phyloP scores from a whole-genome alignment of 2,888 invertebrate species.

The Lithophane ornitopus region DNA sequence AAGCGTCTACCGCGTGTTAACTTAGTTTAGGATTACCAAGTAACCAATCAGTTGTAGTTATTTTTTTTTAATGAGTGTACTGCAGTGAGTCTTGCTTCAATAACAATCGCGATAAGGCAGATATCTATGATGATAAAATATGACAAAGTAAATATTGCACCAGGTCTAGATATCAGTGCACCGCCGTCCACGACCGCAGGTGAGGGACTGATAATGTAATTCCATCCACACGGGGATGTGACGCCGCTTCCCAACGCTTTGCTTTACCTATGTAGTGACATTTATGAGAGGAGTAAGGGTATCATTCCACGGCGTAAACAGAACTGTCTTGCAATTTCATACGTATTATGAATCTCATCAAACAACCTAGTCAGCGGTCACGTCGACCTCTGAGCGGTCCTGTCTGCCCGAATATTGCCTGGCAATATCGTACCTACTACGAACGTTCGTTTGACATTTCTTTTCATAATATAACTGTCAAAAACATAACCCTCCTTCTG shows the following conservation, averaged over 20 bases:
- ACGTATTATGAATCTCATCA: no score
- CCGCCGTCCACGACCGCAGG: background rate
- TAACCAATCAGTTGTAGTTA: background rate
- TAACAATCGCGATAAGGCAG: background rate
- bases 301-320: no score
- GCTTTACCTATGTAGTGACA: background rate
- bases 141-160: conserved; percentile 18
- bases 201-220: conserved; percentile 3
- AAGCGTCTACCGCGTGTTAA: background rate
- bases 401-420: background rate
- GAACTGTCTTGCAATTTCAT: no score
- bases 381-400: background rate
- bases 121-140: background rate
- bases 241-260: background rate
- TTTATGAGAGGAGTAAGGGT: background rate
- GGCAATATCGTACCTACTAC: background rate
- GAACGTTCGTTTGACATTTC: background rate
- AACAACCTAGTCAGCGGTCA: no score
- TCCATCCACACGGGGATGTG: background rate
- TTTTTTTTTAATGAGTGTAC: background rate
- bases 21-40: background rate
- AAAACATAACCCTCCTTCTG: no score
- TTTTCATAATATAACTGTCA: background rate
- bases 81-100: background rate
- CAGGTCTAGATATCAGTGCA: conserved; percentile 1